Percentiles rank a stretch among this genome's conserved stretches.
phyloP scores from a whole-genome alignment of 2,797 vertebrate species.

The Nannoperca obscura region DNA sequence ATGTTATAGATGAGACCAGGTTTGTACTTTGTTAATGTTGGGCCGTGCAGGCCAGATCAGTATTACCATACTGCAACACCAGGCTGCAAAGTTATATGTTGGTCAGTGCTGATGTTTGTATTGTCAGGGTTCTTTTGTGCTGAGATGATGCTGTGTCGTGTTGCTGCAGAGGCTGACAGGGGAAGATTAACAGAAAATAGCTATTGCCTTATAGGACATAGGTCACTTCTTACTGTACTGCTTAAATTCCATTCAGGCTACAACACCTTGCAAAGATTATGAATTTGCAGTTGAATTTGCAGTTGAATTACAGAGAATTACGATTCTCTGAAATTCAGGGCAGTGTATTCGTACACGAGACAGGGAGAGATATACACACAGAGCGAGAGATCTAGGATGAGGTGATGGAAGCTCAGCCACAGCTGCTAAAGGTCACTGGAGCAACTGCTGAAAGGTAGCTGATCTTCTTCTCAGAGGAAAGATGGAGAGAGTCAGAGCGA shows the following conservation, averaged over 20 bases:
- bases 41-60: constrained; percentile 8
- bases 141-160: constrained; percentile 28
- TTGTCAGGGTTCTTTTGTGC: constrained; percentile 30
- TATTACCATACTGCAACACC: constrained; percentile 19
- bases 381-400: constrained; percentile 34
- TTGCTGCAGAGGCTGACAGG: constrained; percentile 7
- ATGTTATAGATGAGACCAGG: constrained; percentile 20
- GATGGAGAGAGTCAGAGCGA: constrained; percentile 16
- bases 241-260: not conserved
- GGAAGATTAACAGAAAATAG: constrained; percentile 23
- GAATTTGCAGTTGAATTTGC: not conserved
- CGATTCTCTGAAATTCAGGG: constrained; percentile 24
- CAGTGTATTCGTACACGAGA: not conserved
- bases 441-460: constrained; percentile 69
- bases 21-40: constrained; percentile 27
- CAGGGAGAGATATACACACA: constrained; percentile 21
- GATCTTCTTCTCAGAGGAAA: constrained; percentile 68
- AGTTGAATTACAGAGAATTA: too few relatives aligned
- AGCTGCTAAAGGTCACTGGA: constrained; percentile 82
- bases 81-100: constrained; percentile 28
- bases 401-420: constrained; percentile 59
- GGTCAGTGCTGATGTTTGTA: constrained; percentile 15
- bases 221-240: constrained; percentile 6
- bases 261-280: not conserved
- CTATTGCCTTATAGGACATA: not conserved